These are phyloP conservation scores for Neoscelio sp. DNA, from an alignment of 2,888 invertebrate genomes.

Conservation along the genomic window DNA sequence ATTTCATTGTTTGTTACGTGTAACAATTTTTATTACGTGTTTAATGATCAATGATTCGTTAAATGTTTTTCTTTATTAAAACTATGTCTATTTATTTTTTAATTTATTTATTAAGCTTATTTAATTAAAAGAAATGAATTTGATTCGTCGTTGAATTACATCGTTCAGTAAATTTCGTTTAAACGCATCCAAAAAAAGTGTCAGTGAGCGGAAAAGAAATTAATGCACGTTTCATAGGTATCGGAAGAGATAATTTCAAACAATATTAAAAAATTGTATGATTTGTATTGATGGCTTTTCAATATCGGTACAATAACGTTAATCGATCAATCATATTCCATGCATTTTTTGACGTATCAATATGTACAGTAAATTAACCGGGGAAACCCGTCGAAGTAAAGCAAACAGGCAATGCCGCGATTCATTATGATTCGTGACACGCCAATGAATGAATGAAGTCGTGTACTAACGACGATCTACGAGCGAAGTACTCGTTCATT, in stretches of 20 bases:
- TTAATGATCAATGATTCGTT: too few relatives aligned
- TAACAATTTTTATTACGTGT: too few relatives aligned
- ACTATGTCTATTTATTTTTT: too few relatives aligned
- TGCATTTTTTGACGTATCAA: conserved; percentile 44
- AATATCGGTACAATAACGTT: conserved; percentile 36
- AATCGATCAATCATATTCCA: conserved; percentile 38
- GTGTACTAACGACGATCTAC: conserved; percentile 17
- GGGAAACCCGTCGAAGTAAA: conserved; percentile 27
- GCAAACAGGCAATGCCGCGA: conserved; percentile 46
- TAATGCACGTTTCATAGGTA: too few relatives aligned
- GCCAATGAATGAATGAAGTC: conserved; percentile 63
- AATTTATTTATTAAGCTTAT: too few relatives aligned
- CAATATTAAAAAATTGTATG: conserved; percentile 26
- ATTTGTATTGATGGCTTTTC: conserved; percentile 45
- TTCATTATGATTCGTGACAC: conserved; percentile 65
- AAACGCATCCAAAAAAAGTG: too few relatives aligned
- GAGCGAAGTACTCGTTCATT: conserved; percentile 45
- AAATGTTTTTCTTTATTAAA: too few relatives aligned
- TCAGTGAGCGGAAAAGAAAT: too few relatives aligned
- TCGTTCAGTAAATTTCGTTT: background rate
- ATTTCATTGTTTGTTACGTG: too few relatives aligned
- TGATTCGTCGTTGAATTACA: too few relatives aligned
- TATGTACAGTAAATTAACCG: conserved; percentile 57
- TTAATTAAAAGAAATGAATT: too few relatives aligned
- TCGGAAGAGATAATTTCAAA: conserved; percentile 1